phyloP scores from a whole-genome alignment of 2,113 vertebrate species.

The Notarius lentiginosus region DNA sequence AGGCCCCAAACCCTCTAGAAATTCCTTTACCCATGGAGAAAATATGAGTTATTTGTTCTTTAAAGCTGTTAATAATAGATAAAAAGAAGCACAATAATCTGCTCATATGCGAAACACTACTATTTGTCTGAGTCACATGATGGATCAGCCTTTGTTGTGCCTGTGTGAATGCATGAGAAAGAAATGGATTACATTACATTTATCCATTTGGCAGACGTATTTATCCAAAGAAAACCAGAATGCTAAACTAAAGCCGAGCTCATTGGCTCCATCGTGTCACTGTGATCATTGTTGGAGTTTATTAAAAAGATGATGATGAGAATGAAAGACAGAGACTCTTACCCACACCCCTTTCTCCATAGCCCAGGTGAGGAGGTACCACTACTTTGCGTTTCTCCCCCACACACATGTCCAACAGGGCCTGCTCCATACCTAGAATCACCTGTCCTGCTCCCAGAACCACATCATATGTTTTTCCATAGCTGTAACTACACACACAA shows the following conservation, averaged over 20 bases:
- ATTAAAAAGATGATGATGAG: not conserved
- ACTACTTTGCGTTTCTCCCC: slow-evolving; percentile 85
- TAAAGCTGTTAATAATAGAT: not conserved
- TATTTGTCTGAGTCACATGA: not conserved
- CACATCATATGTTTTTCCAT: slow-evolving; percentile 93
- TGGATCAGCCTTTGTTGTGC: not conserved
- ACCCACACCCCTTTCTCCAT: slow-evolving; percentile 94
- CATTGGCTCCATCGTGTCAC: not conserved
- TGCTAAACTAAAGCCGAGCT: not conserved
- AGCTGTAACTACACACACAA: slow-evolving; percentile 76
- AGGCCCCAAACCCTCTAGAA: not conserved
- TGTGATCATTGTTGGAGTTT: not conserved
- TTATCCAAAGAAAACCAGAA: not conserved
- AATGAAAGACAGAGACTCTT: slow-evolving; percentile 55
- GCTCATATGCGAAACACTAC: not conserved
- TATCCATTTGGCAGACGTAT: not conserved
- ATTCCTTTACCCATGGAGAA: not conserved
- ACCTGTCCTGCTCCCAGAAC: slow-evolving; percentile 92
- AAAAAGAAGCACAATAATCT: not conserved
- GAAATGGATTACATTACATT: not conserved
- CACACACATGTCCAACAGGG: slow-evolving; percentile 90
- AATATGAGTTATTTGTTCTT: not conserved
- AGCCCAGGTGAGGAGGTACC: slow-evolving; percentile 92
- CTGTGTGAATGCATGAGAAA: not conserved
- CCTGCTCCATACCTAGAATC: slow-evolving; percentile 93